Percentiles rank a stretch among this genome's conserved stretches.
Evolutionary conservation across 2,888 invertebrate genomes (phyloP).

Genomic region (Sinohyriopsis cumingii): DNA sequence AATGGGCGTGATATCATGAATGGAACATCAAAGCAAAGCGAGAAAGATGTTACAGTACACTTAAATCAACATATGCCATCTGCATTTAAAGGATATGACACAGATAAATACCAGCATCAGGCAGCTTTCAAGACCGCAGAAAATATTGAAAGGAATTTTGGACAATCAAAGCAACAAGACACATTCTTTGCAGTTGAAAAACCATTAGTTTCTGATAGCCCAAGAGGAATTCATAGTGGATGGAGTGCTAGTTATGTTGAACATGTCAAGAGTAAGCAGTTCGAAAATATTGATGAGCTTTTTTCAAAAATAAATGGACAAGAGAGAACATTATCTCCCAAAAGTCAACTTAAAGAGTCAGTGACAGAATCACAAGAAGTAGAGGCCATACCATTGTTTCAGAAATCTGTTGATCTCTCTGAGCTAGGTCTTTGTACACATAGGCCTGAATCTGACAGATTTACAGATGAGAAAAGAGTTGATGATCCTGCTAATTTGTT

Average conservation of each 20-base stretch:
- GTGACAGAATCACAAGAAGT: not conserved
- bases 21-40: conserved; percentile 2
- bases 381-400: conserved; percentile 24
- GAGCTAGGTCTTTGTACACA: conserved; percentile 59
- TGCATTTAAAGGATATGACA: too few species aligned
- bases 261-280: conserved; percentile 13
- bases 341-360: not conserved
- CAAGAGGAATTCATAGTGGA: too few species aligned
- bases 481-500: conserved; percentile 31
- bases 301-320: conserved; percentile 20
- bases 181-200: too few species aligned
- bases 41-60: not conserved
- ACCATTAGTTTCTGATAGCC: too few species aligned
- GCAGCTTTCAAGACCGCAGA: too few species aligned
- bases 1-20: too few species aligned
- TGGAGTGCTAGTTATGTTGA: conserved; percentile 2
- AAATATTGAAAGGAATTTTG: too few species aligned
- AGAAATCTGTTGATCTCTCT: conserved; percentile 31
- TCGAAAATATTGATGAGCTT: conserved; percentile 30
- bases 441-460: conserved; percentile 44
- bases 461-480: conserved; percentile 12
- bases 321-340: not conserved
- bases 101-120: too few species aligned
- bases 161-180: too few species aligned
- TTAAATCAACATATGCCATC: too few species aligned